Evolutionary conservation across 35 echinoderm and acorn worm genomes (phyloP).

Genomic region (Acanthaster planci): DNA sequence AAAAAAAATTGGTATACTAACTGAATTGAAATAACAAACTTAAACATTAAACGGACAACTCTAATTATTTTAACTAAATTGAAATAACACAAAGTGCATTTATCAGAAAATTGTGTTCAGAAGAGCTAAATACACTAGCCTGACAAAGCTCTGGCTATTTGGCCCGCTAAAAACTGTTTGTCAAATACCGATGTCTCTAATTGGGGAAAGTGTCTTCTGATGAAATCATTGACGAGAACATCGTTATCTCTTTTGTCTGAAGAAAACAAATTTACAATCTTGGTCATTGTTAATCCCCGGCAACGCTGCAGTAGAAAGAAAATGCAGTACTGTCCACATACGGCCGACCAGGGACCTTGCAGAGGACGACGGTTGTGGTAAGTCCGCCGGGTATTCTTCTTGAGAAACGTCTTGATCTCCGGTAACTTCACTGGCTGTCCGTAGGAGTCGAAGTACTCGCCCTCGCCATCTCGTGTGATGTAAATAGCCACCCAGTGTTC

Average conservation of each 20-base stretch:
- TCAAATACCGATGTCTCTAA: neutral
- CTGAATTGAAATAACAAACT: too few species aligned
- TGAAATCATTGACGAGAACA: conserved; percentile 1
- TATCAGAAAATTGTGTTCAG: neutral
- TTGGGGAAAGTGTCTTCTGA: neutral
- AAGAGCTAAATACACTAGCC: neutral
- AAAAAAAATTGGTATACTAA: too few species aligned
- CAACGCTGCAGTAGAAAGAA: conserved; percentile 37
- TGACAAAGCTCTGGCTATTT: neutral
- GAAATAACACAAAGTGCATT: neutral
- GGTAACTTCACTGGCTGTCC: conserved; percentile 7
- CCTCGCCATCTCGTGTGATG: neutral
- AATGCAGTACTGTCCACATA: conserved; percentile 44
- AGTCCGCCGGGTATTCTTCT: neutral
- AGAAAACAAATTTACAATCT: neutral
- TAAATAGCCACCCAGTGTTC: conserved; percentile 51
- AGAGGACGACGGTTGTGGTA: neutral
- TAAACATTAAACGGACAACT: neutral
- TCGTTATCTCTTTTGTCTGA: conserved; percentile 21
- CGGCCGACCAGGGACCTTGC: conserved; percentile 22
- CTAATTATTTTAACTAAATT: neutral
- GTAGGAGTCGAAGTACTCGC: conserved; percentile 40
- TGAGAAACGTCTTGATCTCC: neutral
- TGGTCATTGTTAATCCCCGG: neutral
- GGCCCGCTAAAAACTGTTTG: neutral